Conservation (phyloP, 2,797 vertebrate species). For the Hypotaenidia okinawae region DNA sequence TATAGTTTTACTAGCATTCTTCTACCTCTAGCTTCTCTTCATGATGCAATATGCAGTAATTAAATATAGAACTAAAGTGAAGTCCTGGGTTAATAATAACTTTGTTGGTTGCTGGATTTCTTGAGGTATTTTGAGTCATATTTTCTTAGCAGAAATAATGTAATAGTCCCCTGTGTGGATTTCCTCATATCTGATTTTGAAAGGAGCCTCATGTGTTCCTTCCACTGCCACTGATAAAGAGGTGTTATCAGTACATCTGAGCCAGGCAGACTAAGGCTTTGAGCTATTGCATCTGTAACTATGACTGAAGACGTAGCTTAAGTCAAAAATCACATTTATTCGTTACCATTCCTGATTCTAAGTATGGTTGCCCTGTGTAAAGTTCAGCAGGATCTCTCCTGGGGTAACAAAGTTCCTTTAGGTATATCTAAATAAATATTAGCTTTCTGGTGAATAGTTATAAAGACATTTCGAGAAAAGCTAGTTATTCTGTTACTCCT, state of each 20-base stretch:
- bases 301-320: background rate
- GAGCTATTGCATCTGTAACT: background rate
- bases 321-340: background rate
- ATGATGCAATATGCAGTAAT: background rate
- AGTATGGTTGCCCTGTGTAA: constrained; percentile 19
- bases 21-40: background rate
- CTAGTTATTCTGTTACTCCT: constrained; percentile 8
- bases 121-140: background rate
- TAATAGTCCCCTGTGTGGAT: background rate
- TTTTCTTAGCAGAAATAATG: constrained; percentile 22
- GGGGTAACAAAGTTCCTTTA: background rate
- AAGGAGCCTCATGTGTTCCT: constrained; percentile 4
- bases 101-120: background rate
- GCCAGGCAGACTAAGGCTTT: constrained; percentile 1
- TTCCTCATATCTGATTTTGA: constrained; percentile 35
- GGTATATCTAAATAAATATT: constrained; percentile 44
- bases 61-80: constrained; percentile 36
- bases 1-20: background rate
- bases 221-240: constrained; percentile 3
- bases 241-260: constrained; percentile 31
- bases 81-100: background rate
- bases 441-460: constrained; percentile 12
- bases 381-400: constrained; percentile 43
- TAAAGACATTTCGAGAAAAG: constrained; percentile 16
- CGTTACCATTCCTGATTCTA: background rate